Base-by-base conservation (phyloP, 2,888 invertebrate species). In the Cephus pulcher region DNA sequence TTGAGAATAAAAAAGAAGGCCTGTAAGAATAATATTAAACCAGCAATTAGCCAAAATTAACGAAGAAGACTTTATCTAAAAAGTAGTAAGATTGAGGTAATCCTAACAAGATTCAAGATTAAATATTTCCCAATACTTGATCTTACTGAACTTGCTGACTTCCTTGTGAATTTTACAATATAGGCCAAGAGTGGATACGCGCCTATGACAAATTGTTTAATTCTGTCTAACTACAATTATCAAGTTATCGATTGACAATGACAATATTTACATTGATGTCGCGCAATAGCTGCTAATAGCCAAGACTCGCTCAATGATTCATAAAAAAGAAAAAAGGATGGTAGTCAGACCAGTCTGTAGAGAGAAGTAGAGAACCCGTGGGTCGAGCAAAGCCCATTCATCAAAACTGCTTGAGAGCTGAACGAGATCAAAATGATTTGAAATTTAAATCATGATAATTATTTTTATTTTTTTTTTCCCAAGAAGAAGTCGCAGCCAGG, bases 391-490 rank as follows among this genome's bases (percentile, higher is more conserved):
- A 56, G 56, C 56, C 56, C 23, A 56, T 56, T 56, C 56, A 56
- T 56, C 15, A 56, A 56, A 56, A 56, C 56, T 9, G 23, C 9
- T 23, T 56, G 2, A 9, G 56, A 9, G 56, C 56, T 80, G 79
- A 82, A 80, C 80, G 34, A 30, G 75, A 79, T 80, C 73, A 32
- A 71, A 70, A 74, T 69, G 79, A 85, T 85, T 85, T 85, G 82
- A 82, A 83, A 85, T 85, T 85, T 84, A 85, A 85, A 85, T 85
- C 70, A 23, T 9, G 2, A 9, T 23, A 9, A 23, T 56, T 34
- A 74, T 74, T 69, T 73, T n/a, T 34, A 32, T 85, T 81, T 34
- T 76, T 74, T 82, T 83, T 30, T 30, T 82, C 83, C 1, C 56
- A 56, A 23, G 23, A 56, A 23, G 23, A 56, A 32, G 12, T 71